A percentile compares a stretch with the other conserved stretches of the same genome.
These are phyloP conservation scores for Myripristis murdjan DNA, from an alignment of 2,797 vertebrate species.

Conservation along the genomic window DNA sequence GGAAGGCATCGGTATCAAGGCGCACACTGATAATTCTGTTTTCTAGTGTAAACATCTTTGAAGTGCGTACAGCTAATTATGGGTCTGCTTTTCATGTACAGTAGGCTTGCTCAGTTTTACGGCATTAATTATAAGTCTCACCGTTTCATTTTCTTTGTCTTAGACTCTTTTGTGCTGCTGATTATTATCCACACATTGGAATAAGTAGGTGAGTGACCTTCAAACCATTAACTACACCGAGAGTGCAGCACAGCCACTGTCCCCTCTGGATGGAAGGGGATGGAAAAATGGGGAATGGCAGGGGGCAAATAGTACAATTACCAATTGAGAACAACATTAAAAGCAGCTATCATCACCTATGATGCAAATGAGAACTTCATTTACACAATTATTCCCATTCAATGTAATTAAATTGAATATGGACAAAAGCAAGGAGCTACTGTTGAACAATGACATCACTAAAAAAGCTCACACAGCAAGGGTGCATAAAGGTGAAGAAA, in stretches of 20 bases:
- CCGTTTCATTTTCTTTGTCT: constrained; percentile 5
- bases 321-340: constrained; percentile 22
- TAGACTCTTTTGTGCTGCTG: constrained; percentile 9
- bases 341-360: constrained; percentile 38
- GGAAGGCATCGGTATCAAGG: not conserved
- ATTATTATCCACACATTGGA: constrained; percentile 19
- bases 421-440: constrained; percentile 29
- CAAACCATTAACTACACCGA: constrained; percentile 25
- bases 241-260: not conserved
- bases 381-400: constrained; percentile 40
- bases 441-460: not conserved
- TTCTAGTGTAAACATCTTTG: not conserved
- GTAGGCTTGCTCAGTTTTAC: not conserved
- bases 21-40: not conserved
- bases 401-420: constrained; percentile 46
- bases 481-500: constrained; percentile 37
- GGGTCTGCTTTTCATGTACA: constrained; percentile 22
- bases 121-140: constrained; percentile 12
- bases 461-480: constrained; percentile 34
- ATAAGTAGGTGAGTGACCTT: constrained; percentile 51
- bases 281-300: constrained; percentile 21
- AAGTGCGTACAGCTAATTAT: not conserved
- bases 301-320: constrained; percentile 26
- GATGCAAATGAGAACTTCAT: constrained; percentile 50
- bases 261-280: constrained; percentile 4